Base-by-base conservation (phyloP, 2,888 invertebrate genomes). In the Calameuta filiformis region DNA sequence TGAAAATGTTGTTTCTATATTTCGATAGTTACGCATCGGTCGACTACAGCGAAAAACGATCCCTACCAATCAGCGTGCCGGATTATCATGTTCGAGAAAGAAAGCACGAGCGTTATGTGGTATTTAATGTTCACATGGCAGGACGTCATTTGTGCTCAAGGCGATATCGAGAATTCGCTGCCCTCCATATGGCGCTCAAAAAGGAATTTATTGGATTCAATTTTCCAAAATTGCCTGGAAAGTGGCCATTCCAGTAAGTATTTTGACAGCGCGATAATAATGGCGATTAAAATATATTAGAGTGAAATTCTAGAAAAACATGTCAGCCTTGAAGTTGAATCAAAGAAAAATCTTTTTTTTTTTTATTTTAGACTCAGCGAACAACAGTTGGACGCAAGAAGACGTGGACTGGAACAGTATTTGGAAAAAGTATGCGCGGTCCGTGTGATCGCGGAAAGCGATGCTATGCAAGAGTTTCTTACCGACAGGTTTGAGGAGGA, bases 41-140 rank as follows among this genome's bases (percentile, higher is more conserved):
- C 88, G 98, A 98, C 92, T 98, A 98, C 92, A 97, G 97, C 84
- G 99, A 99, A 93, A 98, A 99, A 91, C 94, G 99, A 76, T 96
- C 96, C 75, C 92, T 96, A 86, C 96, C 96, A 35, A 96, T 96
- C 81, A 96, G 96, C 90, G 96, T 99, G 87, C 99, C 99, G 68
- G 98, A 99, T 93, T 99, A 98, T 92, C 96, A 98, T 88, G 95
- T 96, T 81, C 94, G 97, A 81, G 97, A 97, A 90, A 93, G 96
- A 84, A 95, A 95, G 84, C 97, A 97, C 76, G 97, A 99, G 87
- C 95, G 97, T 85, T 99, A 95, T 93, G 98, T 98, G 85, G 98
- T 95, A 12, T 99, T 97, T 93, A 99, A 99, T 91, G 98, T 99
- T 82, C 98, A 99, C 92, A 99, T 99, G 99, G 99, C 99, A 11